A percentile compares a stretch with the other conserved stretches of the same genome.
These are phyloP conservation scores for Pantala flavescens DNA, from an alignment of 1,140 invertebrate genomes.

Conservation along the genomic window DNA sequence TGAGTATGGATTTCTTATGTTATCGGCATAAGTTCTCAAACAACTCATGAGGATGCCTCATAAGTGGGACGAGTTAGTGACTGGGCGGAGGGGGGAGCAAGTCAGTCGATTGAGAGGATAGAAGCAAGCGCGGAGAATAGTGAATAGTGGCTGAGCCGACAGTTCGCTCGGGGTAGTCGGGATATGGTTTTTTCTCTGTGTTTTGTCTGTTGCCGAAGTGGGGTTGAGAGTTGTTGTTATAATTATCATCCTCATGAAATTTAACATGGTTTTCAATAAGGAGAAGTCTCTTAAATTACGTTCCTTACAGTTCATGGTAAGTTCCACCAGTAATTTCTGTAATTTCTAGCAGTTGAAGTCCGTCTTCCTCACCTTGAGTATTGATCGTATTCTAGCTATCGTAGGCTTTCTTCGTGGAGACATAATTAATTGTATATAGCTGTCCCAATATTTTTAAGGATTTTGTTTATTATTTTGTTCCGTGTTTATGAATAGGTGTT, in stretches of 20 bases:
- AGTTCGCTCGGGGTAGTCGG: background rate
- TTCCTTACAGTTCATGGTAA: background rate
- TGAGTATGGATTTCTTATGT: background rate
- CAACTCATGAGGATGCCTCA: background rate
- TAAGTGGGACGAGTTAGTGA: background rate
- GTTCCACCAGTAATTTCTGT: too few relatives aligned
- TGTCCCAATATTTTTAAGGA: too few relatives aligned
- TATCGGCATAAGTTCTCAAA: background rate
- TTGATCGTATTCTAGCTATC: too few relatives aligned
- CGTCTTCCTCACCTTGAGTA: too few relatives aligned
- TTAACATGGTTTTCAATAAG: background rate
- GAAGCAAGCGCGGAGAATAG: background rate
- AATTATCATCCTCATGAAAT: background rate
- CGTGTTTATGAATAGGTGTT: too few relatives aligned
- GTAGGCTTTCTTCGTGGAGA: too few relatives aligned
- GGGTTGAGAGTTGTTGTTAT: too few relatives aligned
- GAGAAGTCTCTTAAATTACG: background rate
- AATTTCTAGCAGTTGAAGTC: too few relatives aligned
- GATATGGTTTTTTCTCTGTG: background rate
- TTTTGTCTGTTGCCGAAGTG: background rate
- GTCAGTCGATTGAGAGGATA: background rate
- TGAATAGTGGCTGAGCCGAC: background rate
- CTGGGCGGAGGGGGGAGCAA: background rate
- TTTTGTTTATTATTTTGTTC: too few relatives aligned
- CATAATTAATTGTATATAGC: too few relatives aligned